These are phyloP conservation scores for Nycticorax nycticorax DNA, from an alignment of 2,113 vertebrate genomes.

Conservation along the genomic window DNA sequence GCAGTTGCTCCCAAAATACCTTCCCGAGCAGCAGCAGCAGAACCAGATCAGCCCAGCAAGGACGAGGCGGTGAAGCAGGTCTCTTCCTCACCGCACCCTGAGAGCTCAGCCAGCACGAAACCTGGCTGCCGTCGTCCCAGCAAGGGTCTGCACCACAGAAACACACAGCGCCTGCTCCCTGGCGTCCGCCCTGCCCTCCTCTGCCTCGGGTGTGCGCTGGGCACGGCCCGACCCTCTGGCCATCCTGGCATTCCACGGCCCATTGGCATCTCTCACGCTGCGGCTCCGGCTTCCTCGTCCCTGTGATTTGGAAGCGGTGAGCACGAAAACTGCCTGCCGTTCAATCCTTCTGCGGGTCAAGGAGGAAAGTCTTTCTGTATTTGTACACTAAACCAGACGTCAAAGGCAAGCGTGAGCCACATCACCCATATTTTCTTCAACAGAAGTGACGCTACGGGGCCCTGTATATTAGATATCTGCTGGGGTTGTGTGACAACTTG, in stretches of 20 bases:
- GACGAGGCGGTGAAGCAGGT: not conserved
- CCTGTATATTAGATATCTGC: not conserved
- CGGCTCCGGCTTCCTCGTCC: rapidly evolving
- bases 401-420: not conserved
- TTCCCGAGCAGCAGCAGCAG: not conserved
- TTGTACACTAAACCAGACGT: not conserved
- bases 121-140: not conserved
- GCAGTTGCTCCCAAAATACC: not conserved
- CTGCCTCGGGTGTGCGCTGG: not conserved
- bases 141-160: not conserved
- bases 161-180: rapidly evolving
- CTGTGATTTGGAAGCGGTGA: not conserved
- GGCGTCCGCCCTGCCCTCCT: not conserved
- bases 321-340: not conserved
- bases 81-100: rapidly evolving
- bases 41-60: not conserved
- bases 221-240: not conserved
- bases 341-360: not conserved
- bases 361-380: not conserved
- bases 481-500: not conserved
- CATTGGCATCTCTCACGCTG: not conserved
- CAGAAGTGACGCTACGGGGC: not conserved
- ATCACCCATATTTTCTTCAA: not conserved
- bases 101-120: not conserved
- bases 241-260: rapidly evolving